These are phyloP conservation scores for Budorcas taxicolor DNA, from an alignment of 2,113 vertebrate species.

Conservation along the genomic window DNA sequence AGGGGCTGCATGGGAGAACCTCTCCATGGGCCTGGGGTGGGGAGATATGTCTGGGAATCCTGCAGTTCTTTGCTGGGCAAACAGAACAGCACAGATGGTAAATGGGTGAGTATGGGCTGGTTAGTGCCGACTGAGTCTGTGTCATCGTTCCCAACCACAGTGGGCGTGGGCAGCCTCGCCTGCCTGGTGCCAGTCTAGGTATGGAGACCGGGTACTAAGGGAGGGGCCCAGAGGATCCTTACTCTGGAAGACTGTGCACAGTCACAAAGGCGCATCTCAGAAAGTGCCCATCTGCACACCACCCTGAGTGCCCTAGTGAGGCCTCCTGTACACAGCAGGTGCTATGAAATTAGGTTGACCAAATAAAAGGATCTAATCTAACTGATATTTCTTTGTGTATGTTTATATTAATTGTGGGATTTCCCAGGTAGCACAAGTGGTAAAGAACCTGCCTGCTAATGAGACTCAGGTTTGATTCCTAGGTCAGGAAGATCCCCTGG, in stretches of 20 bases:
- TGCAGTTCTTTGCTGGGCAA: background rate
- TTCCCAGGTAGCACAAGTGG: background rate
- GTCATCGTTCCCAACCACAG: background rate
- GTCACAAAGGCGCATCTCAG: too few species aligned
- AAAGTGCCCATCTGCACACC: background rate
- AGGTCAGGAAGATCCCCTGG: background rate
- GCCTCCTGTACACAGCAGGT: background rate
- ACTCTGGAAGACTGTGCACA: too few species aligned
- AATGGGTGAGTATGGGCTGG: background rate
- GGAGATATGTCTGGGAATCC: background rate
- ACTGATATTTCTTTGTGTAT: background rate
- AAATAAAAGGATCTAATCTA: background rate
- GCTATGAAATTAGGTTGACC: background rate
- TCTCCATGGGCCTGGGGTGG: rapidly evolving
- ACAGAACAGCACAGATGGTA: background rate
- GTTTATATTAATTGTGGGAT: background rate
- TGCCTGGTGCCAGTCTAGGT: too few species aligned
- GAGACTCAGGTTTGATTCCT: background rate
- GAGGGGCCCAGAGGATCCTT: background rate
- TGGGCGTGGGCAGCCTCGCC: background rate
- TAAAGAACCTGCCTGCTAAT: background rate
- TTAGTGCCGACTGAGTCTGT: background rate
- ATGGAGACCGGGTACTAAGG: background rate
- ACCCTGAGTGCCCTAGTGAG: rapidly evolving
- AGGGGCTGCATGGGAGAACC: background rate